Evolutionary conservation across 2,797 vertebrate genomes (phyloP).

Genomic region (Capromys pilorides): DNA sequence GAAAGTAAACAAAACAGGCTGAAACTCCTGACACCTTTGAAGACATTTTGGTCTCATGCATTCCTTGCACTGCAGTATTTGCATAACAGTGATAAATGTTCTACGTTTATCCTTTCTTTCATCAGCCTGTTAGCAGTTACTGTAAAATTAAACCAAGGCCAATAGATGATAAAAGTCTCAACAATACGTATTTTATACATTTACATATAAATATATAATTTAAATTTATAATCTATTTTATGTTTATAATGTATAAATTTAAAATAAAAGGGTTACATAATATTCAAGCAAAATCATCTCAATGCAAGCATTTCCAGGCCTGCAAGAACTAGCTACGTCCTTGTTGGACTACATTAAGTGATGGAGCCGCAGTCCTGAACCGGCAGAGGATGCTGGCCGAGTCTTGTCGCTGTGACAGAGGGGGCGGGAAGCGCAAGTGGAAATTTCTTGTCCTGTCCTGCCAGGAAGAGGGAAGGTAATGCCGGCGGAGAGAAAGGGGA

Average conservation of each 20-base stretch:
- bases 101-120: too few species aligned
- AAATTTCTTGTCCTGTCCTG: neutral
- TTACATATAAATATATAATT: neutral
- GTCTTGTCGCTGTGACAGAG: neutral
- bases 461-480: neutral
- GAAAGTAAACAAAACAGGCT: neutral
- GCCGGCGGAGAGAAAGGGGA: accelerated
- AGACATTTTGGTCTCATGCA: neutral
- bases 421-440: neutral
- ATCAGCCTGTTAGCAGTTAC: neutral
- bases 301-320: neutral
- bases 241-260: neutral
- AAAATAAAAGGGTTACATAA: neutral
- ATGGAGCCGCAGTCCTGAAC: neutral
- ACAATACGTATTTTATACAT: neutral
- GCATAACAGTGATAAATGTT: neutral
- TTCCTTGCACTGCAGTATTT: neutral
- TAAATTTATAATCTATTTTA: too few species aligned
- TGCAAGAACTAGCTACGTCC: neutral
- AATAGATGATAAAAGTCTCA: neutral
- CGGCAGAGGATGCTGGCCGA: neutral
- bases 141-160: neutral
- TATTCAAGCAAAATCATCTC: neutral
- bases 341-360: neutral
- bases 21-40: neutral